Percentiles rank a stretch among this genome's conserved stretches.
These are phyloP conservation scores for Heteromyza rotundicornis DNA, from an alignment of 2,888 invertebrate species.

Conservation along the genomic window DNA sequence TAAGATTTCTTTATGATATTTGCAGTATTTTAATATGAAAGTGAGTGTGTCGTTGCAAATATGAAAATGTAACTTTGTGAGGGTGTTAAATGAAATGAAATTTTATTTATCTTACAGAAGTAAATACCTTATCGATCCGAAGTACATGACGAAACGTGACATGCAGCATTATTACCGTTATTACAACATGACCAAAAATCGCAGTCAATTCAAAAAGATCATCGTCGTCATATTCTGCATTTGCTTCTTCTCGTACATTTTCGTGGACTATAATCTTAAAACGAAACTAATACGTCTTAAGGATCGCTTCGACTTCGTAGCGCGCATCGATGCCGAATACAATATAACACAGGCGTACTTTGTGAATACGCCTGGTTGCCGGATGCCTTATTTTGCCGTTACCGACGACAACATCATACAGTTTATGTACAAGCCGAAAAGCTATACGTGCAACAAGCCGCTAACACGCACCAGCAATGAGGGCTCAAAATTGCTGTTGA, in stretches of 20 bases:
- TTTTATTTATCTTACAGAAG: conserved; percentile 45
- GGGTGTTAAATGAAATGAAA: too few relatives aligned
- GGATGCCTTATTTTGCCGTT: conserved; percentile 60
- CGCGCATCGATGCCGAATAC: conserved; percentile 53
- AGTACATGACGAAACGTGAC: conserved; percentile 59
- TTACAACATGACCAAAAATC: conserved; percentile 51
- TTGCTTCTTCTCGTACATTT: conserved; percentile 57
- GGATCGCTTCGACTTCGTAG: conserved; percentile 56
- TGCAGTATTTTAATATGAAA: too few relatives aligned
- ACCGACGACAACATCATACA: conserved; percentile 54
- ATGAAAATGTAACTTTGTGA: too few relatives aligned
- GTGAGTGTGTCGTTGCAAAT: too few relatives aligned
- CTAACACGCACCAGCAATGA: conserved; percentile 45
- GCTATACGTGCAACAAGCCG: conserved; percentile 48
- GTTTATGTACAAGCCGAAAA: conserved; percentile 49
- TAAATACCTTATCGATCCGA: conserved; percentile 56
- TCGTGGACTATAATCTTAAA: conserved; percentile 58
- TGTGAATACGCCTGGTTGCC: conserved; percentile 59
- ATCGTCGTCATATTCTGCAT: conserved; percentile 52
- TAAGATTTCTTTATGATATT: too few relatives aligned
- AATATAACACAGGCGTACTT: conserved; percentile 57
- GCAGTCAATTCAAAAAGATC: conserved; percentile 54
- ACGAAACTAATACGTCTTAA: conserved; percentile 52
- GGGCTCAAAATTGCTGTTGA: conserved; percentile 43
- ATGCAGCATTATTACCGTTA: conserved; percentile 56